These are phyloP conservation scores for Hemiprocne comata DNA, from an alignment of 2,113 vertebrate species.

Conservation along the genomic window DNA sequence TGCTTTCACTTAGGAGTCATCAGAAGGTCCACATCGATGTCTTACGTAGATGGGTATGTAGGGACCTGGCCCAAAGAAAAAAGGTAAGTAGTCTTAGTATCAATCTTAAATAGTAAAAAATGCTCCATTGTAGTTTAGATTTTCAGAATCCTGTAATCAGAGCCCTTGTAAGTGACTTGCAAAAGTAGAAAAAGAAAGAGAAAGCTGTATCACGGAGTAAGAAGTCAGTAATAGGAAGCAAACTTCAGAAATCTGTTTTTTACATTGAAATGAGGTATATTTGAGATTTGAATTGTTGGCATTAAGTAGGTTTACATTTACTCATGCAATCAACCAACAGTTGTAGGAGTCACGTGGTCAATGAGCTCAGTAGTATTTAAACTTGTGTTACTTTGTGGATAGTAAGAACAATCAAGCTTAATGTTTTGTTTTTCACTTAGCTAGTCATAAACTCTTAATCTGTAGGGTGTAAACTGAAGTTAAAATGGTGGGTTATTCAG, in stretches of 20 bases:
- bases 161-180: background rate
- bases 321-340: background rate
- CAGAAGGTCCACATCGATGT: slow-evolving; percentile 95
- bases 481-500: background rate
- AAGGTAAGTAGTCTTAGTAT: slow-evolving; percentile 74
- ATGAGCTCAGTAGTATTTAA: background rate
- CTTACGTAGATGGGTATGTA: slow-evolving; percentile 93
- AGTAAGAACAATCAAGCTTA: background rate
- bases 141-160: background rate
- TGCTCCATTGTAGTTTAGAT: background rate
- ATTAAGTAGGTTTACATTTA: background rate
- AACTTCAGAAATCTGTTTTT: background rate
- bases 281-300: background rate
- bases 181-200: background rate
- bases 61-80: slow-evolving; percentile 98
- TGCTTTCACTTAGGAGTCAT: slow-evolving; percentile 84
- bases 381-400: background rate
- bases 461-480: background rate
- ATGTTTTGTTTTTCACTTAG: background rate
- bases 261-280: background rate
- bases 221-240: background rate
- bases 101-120: background rate
- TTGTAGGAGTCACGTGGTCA: background rate
- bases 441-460: background rate
- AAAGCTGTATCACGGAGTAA: background rate